These are phyloP conservation scores for Chaenogobius annularis DNA, from an alignment of 2,113 vertebrate species.

Conservation along the genomic window DNA sequence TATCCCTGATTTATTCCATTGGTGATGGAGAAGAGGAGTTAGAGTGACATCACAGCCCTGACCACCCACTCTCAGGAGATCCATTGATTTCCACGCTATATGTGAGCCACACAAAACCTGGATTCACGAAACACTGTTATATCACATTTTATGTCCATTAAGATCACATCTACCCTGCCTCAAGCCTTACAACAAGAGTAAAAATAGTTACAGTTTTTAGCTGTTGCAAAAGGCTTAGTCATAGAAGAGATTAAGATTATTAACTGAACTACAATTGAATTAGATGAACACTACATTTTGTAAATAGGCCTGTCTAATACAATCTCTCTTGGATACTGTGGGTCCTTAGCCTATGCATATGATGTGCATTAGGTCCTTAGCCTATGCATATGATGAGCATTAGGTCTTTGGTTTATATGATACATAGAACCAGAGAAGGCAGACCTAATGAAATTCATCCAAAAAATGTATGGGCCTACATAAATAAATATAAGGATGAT, in stretches of 20 bases:
- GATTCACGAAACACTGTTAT: slow-evolving; percentile 25
- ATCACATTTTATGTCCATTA: slow-evolving; percentile 37
- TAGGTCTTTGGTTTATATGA: background rate
- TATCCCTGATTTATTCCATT: slow-evolving; percentile 71
- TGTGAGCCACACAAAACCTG: slow-evolving; percentile 46
- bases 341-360: slow-evolving; percentile 5
- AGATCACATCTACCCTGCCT: slow-evolving; percentile 16
- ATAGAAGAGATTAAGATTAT: background rate
- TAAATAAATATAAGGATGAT: background rate
- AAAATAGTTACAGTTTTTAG: slow-evolving; percentile 4
- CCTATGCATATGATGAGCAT: slow-evolving; percentile 14
- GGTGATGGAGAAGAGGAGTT: slow-evolving; percentile 32
- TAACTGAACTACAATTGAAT: background rate
- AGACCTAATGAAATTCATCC: background rate
- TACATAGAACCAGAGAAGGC: background rate
- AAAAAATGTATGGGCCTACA: background rate
- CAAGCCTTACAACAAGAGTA: slow-evolving; percentile 21
- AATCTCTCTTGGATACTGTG: slow-evolving; percentile 13
- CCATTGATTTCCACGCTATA: slow-evolving; percentile 61
- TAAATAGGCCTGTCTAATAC: background rate
- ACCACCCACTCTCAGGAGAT: slow-evolving; percentile 48
- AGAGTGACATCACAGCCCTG: slow-evolving; percentile 43
- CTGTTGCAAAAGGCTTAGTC: background rate
- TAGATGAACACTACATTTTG: background rate
- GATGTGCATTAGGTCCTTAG: background rate